These are phyloP conservation scores for Addax nasomaculatus DNA, from an alignment of 2,113 vertebrate species.

Conservation along the genomic window DNA sequence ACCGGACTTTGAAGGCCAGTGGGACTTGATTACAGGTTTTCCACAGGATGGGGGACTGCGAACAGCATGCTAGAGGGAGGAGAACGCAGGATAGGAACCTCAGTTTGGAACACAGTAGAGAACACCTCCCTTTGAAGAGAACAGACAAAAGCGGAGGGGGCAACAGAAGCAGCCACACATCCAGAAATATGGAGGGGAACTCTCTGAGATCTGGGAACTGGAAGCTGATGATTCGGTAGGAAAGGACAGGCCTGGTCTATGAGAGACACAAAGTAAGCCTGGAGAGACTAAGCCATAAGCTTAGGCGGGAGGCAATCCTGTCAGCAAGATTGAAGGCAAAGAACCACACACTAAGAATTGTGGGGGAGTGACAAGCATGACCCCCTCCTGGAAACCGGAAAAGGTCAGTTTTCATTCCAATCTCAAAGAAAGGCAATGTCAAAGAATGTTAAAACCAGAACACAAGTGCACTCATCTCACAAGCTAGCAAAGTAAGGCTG, in stretches of 20 bases:
- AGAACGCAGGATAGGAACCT: neutral
- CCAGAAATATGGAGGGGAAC: neutral
- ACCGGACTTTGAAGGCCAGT: neutral
- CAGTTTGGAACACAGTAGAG: neutral
- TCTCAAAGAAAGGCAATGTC: neutral
- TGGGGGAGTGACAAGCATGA: neutral
- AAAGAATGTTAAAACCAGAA: no score
- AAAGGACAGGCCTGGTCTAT: neutral
- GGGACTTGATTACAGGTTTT: neutral
- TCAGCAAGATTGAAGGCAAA: neutral
- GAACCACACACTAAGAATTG: neutral
- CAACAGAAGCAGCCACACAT: neutral
- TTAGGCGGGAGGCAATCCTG: neutral
- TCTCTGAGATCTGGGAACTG: neutral
- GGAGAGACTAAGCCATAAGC: accelerated
- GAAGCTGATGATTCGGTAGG: neutral
- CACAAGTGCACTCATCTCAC: no score
- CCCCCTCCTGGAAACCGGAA: neutral
- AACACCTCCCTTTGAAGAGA: neutral
- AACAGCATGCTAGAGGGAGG: neutral
- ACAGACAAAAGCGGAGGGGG: neutral
- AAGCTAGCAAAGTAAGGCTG: no score
- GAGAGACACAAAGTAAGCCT: neutral
- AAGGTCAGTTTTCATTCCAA: neutral
- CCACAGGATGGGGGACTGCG: neutral